phyloP scores from a whole-genome alignment of 2,797 vertebrate species.

The Phoxinus dragarum region DNA sequence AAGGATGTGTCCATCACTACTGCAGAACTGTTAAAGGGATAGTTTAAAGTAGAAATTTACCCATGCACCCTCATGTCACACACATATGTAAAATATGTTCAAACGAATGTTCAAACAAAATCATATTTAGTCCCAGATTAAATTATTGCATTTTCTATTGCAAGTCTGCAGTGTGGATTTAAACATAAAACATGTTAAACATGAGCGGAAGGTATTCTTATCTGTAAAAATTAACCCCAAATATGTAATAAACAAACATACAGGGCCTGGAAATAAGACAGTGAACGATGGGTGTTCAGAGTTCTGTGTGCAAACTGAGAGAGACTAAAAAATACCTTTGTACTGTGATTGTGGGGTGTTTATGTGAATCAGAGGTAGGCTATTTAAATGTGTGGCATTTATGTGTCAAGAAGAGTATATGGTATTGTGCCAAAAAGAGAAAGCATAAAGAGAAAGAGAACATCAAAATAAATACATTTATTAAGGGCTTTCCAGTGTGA shows the following conservation, averaged over 20 bases:
- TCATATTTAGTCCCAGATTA: not conserved
- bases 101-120: not conserved
- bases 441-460: not conserved
- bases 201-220: not conserved
- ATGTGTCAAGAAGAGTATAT: not conserved
- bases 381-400: not conserved
- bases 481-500: not conserved
- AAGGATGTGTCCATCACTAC: not conserved
- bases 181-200: not conserved
- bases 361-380: not conserved
- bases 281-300: not conserved
- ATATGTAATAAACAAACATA: slow-evolving; percentile 5
- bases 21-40: not conserved
- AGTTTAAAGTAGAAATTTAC: not conserved
- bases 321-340: not conserved
- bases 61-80: not conserved
- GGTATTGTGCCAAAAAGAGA: slow-evolving; percentile 30
- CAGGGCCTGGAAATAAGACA: not conserved
- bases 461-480: not conserved
- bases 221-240: not conserved
- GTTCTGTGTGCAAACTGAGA: not conserved
- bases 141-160: not conserved
- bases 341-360: not conserved
- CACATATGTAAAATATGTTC: not conserved
- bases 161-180: not conserved